Evolutionary conservation across 2,797 vertebrate genomes (phyloP).

Genomic region (Ptychadena robeensis): DNA sequence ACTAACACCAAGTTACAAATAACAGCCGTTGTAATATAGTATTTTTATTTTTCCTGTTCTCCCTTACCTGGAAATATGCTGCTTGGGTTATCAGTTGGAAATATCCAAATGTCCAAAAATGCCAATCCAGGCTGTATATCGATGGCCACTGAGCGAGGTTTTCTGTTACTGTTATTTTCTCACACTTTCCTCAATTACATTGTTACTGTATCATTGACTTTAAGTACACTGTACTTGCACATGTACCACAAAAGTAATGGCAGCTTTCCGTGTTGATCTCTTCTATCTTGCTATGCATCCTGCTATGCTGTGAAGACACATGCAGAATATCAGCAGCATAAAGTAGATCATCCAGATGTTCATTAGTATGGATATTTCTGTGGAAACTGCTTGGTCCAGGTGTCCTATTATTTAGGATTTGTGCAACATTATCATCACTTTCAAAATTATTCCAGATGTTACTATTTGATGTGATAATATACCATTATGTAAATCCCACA

Average conservation of each 20-base stretch:
- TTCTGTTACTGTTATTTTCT: too few species aligned
- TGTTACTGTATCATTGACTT: too few species aligned
- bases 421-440: background rate
- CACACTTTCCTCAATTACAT: too few species aligned
- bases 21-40: too few species aligned
- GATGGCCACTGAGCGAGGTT: too few species aligned
- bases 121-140: too few species aligned
- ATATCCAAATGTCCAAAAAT: too few species aligned
- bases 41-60: too few species aligned
- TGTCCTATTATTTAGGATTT: conserved; percentile 1
- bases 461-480: background rate
- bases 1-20: too few species aligned
- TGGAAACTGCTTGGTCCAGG: background rate
- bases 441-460: background rate
- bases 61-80: too few species aligned
- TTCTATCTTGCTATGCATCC: background rate
- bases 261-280: background rate
- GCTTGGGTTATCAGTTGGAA: too few species aligned
- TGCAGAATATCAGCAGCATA: background rate
- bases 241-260: background rate
- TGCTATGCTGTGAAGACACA: background rate
- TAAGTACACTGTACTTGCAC: background rate
- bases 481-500: background rate
- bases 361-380: conserved; percentile 2
- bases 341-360: background rate